Conservation (phyloP, 2,113 vertebrate genomes). For the Eonycteris spelaea region DNA sequence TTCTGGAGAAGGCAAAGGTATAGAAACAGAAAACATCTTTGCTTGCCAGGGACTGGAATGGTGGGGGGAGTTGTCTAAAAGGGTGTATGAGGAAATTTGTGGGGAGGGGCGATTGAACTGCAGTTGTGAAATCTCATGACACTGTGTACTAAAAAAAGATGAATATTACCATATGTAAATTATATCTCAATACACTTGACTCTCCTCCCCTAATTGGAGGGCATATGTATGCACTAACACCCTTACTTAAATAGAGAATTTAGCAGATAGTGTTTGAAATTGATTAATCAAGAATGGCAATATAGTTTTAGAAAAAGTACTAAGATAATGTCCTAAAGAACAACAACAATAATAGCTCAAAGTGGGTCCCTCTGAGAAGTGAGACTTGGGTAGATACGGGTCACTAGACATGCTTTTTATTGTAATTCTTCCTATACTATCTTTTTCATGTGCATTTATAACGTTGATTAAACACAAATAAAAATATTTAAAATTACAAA, state of each 20-base stretch:
- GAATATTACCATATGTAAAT: slow-evolving; percentile 5
- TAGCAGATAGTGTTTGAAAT: background rate
- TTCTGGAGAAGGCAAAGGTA: background rate
- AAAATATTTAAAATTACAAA: background rate
- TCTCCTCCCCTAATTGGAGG: background rate
- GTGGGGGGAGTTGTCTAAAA: background rate
- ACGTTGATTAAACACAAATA: background rate
- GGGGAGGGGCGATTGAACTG: background rate
- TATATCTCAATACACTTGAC: background rate
- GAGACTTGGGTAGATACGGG: background rate
- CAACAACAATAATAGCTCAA: background rate
- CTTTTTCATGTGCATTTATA: background rate
- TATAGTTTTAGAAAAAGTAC: background rate
- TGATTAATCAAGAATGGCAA: background rate
- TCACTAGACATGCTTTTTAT: background rate
- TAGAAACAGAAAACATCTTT: background rate
- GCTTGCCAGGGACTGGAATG: background rate
- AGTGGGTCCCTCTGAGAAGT: background rate
- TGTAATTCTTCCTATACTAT: background rate
- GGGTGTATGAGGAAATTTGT: background rate
- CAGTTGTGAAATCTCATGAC: background rate
- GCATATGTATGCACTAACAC: background rate
- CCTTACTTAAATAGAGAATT: background rate
- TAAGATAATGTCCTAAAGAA: slow-evolving; percentile 3
- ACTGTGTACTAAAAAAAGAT: background rate